Conservation (phyloP, 1,140 invertebrate genomes). For the Phortica variegata region DNA sequence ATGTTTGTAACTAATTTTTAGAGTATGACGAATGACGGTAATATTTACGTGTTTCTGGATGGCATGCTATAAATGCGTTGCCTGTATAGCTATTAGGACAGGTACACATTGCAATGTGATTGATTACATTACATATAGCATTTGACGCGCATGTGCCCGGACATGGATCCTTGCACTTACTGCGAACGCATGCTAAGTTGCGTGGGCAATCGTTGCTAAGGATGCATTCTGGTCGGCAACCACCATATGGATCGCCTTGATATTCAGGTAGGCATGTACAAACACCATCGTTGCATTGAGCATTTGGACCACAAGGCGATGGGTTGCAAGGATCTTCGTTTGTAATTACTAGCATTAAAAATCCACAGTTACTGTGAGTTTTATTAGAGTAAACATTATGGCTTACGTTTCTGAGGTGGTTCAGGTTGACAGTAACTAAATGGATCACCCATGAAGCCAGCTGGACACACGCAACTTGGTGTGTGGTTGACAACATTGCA, state of each 20-base stretch:
- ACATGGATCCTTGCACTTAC: constrained; percentile 80
- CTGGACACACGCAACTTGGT: constrained; percentile 68
- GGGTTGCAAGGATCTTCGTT: constrained; percentile 64
- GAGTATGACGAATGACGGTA: background rate
- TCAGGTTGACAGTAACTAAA: constrained; percentile 63
- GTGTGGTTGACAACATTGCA: constrained; percentile 70
- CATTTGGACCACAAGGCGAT: constrained; percentile 75
- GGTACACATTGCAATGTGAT: constrained; percentile 74
- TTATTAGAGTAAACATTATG: constrained; percentile 60
- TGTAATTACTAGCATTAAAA: too few relatives aligned
- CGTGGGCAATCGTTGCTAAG: constrained; percentile 77
- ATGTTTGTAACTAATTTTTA: constrained; percentile 53
- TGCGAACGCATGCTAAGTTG: constrained; percentile 72
- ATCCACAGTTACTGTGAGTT: constrained; percentile 57
- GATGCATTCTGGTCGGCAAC: constrained; percentile 80
- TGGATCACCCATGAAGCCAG: constrained; percentile 71
- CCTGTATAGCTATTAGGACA: constrained; percentile 74
- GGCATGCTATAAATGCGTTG: constrained; percentile 63
- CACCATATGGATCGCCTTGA: constrained; percentile 79
- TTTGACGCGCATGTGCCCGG: constrained; percentile 75
- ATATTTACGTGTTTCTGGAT: constrained; percentile 62
- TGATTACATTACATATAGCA: constrained; percentile 72
- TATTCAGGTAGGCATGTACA: constrained; percentile 77
- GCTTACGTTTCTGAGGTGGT: constrained; percentile 57
- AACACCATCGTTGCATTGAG: constrained; percentile 68